Evolutionary conservation across 2,113 vertebrate genomes (phyloP).

Genomic region (Xiphophorus couchianus): DNA sequence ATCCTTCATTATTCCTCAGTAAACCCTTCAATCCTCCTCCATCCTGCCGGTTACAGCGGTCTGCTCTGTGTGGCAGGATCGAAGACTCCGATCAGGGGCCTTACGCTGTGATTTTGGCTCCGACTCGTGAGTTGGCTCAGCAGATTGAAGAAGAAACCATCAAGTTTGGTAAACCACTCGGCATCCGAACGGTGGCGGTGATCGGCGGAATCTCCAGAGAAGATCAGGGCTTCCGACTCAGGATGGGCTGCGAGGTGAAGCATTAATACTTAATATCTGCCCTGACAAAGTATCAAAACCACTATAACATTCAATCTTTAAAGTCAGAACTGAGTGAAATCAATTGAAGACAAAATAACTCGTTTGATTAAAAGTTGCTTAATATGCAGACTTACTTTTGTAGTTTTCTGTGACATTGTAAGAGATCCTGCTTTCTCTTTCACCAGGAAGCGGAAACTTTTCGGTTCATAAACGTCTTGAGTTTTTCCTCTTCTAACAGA

Average conservation of each 20-base stretch:
- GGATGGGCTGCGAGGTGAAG: slow-evolving; percentile 97
- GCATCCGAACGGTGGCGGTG: slow-evolving; percentile 96
- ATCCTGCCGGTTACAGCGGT: not conserved
- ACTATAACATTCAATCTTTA: not conserved
- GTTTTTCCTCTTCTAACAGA: slow-evolving; percentile 78
- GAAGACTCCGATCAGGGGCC: slow-evolving; percentile 98
- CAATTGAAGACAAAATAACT: not conserved
- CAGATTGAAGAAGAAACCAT: slow-evolving; percentile 99
- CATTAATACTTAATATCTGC: not conserved
- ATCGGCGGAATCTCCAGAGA: slow-evolving; percentile 98
- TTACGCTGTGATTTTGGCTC: slow-evolving; percentile 96
- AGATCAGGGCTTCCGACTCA: slow-evolving; percentile 95
- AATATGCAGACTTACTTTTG: not conserved
- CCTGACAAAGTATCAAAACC: not conserved
- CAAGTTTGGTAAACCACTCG: slow-evolving; percentile 95
- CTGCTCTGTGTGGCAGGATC: slow-evolving; percentile 79
- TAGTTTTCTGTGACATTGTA: not conserved
- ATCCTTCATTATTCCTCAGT: not conserved
- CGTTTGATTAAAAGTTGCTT: too few species aligned
- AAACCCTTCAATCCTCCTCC: not conserved
- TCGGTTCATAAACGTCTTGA: not conserved
- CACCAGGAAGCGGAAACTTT: not conserved
- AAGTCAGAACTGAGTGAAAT: not conserved
- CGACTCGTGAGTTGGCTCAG: slow-evolving; percentile 96
- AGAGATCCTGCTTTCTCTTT: not conserved